These are phyloP conservation scores for Eurois occulta DNA, from an alignment of 2,888 invertebrate genomes.

Conservation along the genomic window DNA sequence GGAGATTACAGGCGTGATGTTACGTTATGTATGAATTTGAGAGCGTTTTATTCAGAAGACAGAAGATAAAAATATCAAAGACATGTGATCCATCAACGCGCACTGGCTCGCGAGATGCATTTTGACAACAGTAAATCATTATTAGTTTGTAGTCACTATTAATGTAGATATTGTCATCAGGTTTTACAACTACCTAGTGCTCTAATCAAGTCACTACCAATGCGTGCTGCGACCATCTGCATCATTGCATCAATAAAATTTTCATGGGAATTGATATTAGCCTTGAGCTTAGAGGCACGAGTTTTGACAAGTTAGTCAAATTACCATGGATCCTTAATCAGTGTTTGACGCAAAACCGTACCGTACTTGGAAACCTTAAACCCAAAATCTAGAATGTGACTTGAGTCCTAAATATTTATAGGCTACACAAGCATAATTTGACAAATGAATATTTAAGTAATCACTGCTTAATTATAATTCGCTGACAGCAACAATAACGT, in stretches of 20 bases:
- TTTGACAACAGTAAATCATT: not conserved
- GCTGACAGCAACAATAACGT: not conserved
- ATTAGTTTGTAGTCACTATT: not conserved
- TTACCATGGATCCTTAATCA: not conserved
- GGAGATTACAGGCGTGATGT: too few species aligned
- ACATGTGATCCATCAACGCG: too few species aligned
- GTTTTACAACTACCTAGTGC: not conserved
- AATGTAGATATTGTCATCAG: too few species aligned
- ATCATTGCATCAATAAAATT: not conserved
- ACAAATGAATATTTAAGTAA: not conserved
- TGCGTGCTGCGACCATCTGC: not conserved
- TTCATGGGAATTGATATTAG: not conserved
- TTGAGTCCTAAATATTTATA: not conserved
- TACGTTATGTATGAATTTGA: too few species aligned
- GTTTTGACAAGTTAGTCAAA: not conserved
- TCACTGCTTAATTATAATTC: not conserved
- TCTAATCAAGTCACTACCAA: not conserved
- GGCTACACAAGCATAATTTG: not conserved
- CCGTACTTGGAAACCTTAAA: slow-evolving; percentile 3
- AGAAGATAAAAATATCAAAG: too few species aligned
- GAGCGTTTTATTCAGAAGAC: too few species aligned
- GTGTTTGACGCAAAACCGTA: slow-evolving; percentile 23
- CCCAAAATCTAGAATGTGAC: slow-evolving; percentile 20
- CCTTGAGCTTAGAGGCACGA: slow-evolving; percentile 22
- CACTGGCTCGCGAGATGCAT: too few species aligned